Base-by-base conservation (phyloP, 2,797 vertebrate genomes). In the Psittacula derbiana region DNA sequence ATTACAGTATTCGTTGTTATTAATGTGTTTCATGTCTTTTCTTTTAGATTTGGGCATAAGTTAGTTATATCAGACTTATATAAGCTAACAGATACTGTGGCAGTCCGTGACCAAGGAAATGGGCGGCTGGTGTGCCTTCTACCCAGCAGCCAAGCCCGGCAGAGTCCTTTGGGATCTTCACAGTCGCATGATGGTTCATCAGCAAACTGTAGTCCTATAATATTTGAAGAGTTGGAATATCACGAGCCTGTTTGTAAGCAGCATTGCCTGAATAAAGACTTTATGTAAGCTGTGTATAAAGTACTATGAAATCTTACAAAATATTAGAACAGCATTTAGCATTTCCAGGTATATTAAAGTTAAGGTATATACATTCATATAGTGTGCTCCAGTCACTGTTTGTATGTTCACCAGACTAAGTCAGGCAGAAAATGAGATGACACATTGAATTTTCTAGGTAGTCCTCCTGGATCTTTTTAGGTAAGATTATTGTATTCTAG, bases 211-310 rank as follows among this genome's bases (percentile, higher is more conserved):
- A 99, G 99, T 85, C 99, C 99, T 3, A 98, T 99, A 83, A 98
- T 99, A 80, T 99, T 99, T 95, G 99, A 99, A 94, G 99, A 99
- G 95, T 91, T 99, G 55, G 99, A 99, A 84, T 99, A 99, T 96
- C 99, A 99, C 0, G 99, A 99, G 78, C 99, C 99, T 17, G 96
- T 99, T 88, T 99, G 99, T 97, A 98, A 98, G 95, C 99, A 97
- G 67, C 99, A 99, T 97, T 99, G 98, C 94, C 80, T 97, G 66
- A 97, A 98, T 95, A 98, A 98, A 80, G 97, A 98, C 94, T 99
- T 99, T 97, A 99, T 99, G 99, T 99, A 96, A 50, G 76, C 52
- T 36, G 16, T 70, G 61, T 78, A 82, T 96, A 88, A 83, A 94
- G 88, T 94, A 72, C 8, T 95, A 62, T 57, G 23, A 85, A 73